These are phyloP conservation scores for Lasiurus borealis DNA, from an alignment of 2,113 vertebrate genomes.

Conservation along the genomic window DNA sequence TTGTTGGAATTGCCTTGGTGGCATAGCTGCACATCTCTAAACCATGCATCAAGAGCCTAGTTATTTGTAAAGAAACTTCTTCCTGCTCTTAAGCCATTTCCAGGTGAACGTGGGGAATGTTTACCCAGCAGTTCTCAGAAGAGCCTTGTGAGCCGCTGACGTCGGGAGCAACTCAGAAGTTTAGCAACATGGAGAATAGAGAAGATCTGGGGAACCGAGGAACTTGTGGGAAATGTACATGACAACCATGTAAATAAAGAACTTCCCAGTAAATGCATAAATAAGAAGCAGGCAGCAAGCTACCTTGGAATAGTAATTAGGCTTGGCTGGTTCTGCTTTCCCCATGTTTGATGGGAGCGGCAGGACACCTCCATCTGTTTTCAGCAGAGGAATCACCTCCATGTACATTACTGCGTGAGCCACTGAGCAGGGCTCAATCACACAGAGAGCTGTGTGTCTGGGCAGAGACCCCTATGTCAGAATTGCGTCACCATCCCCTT, in stretches of 20 bases:
- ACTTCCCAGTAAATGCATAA: background rate
- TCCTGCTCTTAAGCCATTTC: background rate
- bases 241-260: constrained; percentile 49
- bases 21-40: background rate
- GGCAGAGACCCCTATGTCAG: no score
- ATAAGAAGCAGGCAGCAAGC: background rate
- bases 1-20: background rate
- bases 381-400: background rate
- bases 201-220: background rate
- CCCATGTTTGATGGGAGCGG: background rate
- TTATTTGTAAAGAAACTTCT: background rate
- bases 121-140: background rate
- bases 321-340: background rate
- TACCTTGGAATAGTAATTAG: constrained; percentile 25
- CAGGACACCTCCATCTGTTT: background rate
- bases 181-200: background rate
- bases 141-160: background rate
- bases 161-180: background rate
- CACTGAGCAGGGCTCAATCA: background rate
- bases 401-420: background rate
- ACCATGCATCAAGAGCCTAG: background rate
- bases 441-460: background rate
- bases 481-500: background rate
- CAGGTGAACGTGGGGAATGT: background rate
- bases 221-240: constrained; percentile 61